A percentile compares a stretch with the other conserved stretches of the same genome.
phyloP scores from a whole-genome alignment of 1,140 invertebrate species.

The Pissodes strobi region DNA sequence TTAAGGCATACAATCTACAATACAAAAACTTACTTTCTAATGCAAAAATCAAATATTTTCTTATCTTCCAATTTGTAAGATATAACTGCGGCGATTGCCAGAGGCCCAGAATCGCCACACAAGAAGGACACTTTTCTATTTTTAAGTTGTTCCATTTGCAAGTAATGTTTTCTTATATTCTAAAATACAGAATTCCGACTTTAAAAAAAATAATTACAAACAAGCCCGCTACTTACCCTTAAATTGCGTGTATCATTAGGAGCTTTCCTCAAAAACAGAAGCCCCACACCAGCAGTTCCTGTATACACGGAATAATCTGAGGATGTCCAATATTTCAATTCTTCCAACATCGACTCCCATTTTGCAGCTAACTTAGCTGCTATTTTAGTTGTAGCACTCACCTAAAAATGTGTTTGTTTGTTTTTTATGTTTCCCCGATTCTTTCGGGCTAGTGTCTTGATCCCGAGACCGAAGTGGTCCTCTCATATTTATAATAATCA shows the following conservation, averaged over 20 bases:
- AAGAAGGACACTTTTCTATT: slow-evolving; percentile 68
- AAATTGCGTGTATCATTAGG: slow-evolving; percentile 42
- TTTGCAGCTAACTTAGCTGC: slow-evolving; percentile 39
- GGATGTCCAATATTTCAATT: slow-evolving; percentile 43
- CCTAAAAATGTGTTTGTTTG: no score
- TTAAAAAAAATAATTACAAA: no score
- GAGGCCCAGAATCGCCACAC: slow-evolving; percentile 77
- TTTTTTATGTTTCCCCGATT: no score
- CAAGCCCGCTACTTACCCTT: slow-evolving; percentile 42
- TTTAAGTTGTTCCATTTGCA: slow-evolving; percentile 56
- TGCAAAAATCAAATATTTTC: slow-evolving; percentile 32
- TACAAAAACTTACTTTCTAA: slow-evolving; percentile 56
- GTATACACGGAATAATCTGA: slow-evolving; percentile 61
- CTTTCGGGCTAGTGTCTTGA: no score
- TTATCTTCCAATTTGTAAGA: slow-evolving; percentile 59
- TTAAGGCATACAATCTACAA: background rate
- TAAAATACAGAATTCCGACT: slow-evolving; percentile 14
- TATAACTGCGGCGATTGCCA: slow-evolving; percentile 71
- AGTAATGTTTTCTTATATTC: slow-evolving; percentile 34
- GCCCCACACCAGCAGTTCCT: slow-evolving; percentile 59
- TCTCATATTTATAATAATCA: background rate
- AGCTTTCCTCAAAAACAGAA: slow-evolving; percentile 51
- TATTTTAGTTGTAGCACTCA: slow-evolving; percentile 34
- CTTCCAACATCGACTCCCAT: slow-evolving; percentile 45
- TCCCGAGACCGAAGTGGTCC: no score